Conservation (phyloP, 2,888 invertebrate species). For the Dolomedes plantarius region DNA sequence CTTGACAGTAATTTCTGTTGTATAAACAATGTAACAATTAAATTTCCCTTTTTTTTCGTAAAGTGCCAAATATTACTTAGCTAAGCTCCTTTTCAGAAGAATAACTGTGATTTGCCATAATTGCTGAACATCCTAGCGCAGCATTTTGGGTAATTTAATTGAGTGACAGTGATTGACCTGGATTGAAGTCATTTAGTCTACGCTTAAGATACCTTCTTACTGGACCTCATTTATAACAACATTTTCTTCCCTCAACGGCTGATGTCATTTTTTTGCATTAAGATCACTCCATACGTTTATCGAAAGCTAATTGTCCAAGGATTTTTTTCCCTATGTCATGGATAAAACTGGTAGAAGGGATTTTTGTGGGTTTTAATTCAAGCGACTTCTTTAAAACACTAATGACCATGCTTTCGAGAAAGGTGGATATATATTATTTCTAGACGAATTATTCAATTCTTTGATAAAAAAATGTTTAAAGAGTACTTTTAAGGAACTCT, state of each 20-base stretch:
- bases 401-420: slow-evolving; percentile 2
- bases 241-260: neutral
- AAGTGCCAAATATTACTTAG: too few species aligned
- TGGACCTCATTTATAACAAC: neutral
- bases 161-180: neutral
- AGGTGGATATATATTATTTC: too few species aligned
- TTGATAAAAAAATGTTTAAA: too few species aligned
- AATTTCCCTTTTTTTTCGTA: too few species aligned
- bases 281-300: neutral
- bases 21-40: too few species aligned
- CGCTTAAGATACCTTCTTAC: neutral
- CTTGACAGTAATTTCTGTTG: too few species aligned
- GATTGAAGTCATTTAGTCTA: neutral
- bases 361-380: neutral
- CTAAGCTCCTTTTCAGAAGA: neutral
- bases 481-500: too few species aligned
- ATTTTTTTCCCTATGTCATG: neutral
- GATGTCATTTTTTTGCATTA: slow-evolving; percentile 14
- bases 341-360: neutral
- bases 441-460: too few species aligned
- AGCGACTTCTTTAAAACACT: neutral
- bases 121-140: neutral
- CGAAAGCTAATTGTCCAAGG: neutral
- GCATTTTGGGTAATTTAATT: slow-evolving; percentile 3
- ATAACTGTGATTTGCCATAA: neutral